Base-by-base conservation (phyloP, 1,140 invertebrate genomes). In the Aleiodes sp. region DNA sequence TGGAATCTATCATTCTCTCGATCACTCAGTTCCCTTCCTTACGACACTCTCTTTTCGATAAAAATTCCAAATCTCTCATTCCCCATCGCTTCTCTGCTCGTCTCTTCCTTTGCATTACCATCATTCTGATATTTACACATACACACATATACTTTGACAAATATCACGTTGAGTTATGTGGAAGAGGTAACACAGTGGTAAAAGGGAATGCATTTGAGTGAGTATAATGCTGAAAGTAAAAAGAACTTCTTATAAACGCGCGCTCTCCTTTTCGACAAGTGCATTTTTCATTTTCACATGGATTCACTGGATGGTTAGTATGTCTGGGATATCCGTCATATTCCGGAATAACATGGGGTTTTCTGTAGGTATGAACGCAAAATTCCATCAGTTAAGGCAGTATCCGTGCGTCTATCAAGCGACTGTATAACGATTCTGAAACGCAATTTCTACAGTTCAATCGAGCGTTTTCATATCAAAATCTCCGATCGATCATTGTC, bases 261-360 rank as follows among this genome's bases (percentile, higher is more conserved):
- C 10, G 14, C 39, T 65, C 33, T 19, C 41, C 21, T 39, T 43
- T 16, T 62, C 66, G 61, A 68, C 59, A 37, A 43, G 28, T 68
- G 46, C 66, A 67, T 68, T 62, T 68, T 62, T 68, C 57, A 62
- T 68, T 60, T 26, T 52, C 59, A 43, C 56, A 26, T 29, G 31
- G 59, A 62, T 68, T 43, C 52, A 41, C 39, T 39, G 39, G 8
- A 52, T 26, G n/a, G 57, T 14, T 24, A 19, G 14, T 37, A 59
- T 24, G 28, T 41, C 65, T 43, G 35, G 46, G 24, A 60, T 41
- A 67, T 67, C 14, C 35, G 52, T 67, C 65, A 60, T 60, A 60
- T 41, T n/a, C 33, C 65, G 52, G 56, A 28, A 24, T 29, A 35
- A 12, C 24, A 8, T n/a, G n/a, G 21, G 19, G 16, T 8, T 16